Evolutionary conservation across 2,113 vertebrate genomes (phyloP).

Genomic region (Myotis brandtii): DNA sequence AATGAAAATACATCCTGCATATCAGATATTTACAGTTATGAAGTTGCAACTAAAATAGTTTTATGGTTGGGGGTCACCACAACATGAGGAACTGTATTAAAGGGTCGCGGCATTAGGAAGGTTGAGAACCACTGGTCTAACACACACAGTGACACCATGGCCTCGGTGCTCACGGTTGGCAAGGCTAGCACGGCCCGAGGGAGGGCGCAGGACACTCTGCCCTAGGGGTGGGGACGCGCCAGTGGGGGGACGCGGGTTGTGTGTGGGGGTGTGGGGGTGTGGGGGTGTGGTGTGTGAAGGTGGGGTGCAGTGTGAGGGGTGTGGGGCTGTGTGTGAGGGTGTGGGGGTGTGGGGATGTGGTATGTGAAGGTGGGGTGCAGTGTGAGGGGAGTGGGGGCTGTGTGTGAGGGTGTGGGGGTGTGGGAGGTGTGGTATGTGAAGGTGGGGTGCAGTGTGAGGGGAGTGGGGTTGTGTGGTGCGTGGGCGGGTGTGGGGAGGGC

Average conservation of each 20-base stretch:
- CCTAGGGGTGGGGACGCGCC: background rate
- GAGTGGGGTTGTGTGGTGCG: background rate
- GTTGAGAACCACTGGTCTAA: too few relatives aligned
- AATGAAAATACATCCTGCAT: too few relatives aligned
- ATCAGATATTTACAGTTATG: too few relatives aligned
- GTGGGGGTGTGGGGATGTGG: background rate
- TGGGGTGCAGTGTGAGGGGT: background rate
- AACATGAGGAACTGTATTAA: too few relatives aligned
- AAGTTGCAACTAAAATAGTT: too few relatives aligned
- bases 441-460: background rate
- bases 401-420: too few relatives aligned
- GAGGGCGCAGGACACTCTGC: background rate
- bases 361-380: background rate
- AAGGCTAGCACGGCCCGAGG: background rate
- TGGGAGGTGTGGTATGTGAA: background rate
- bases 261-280: too few relatives aligned
- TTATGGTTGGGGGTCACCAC: too few relatives aligned
- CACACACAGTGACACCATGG: background rate
- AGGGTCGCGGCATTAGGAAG: too few relatives aligned
- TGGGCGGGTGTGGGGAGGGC: background rate
- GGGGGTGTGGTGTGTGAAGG: background rate
- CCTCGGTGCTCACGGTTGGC: background rate
- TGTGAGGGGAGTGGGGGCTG: too few relatives aligned
- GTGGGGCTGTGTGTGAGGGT: background rate
- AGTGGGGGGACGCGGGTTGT: accelerated